phyloP scores from a whole-genome alignment of 2,113 vertebrate genomes.

The Etheostoma spectabile region DNA sequence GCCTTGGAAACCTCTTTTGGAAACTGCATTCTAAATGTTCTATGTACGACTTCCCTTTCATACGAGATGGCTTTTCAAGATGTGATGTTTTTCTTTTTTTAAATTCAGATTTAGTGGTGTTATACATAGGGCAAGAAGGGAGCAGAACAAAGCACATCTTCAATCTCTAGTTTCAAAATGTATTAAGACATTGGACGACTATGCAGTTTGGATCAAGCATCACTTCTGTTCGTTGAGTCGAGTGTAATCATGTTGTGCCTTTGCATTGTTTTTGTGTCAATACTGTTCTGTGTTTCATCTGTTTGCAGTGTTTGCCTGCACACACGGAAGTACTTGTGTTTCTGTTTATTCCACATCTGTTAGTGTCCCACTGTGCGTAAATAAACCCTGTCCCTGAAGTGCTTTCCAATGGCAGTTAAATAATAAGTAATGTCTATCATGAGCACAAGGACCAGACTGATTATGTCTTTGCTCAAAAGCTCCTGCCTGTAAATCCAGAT shows the following conservation, averaged over 20 bases:
- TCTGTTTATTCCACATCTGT: constrained; percentile 67
- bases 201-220: constrained; percentile 16
- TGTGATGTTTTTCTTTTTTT: constrained; percentile 51
- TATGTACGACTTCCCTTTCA: constrained; percentile 68
- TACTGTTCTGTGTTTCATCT: constrained; percentile 15
- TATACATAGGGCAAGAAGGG: constrained; percentile 37
- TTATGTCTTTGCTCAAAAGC: constrained; percentile 30
- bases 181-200: neutral
- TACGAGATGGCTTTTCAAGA: constrained; percentile 79
- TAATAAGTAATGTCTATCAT: constrained; percentile 35
- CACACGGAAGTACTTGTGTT: constrained; percentile 47
- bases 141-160: constrained; percentile 27
- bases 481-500: constrained; percentile 34
- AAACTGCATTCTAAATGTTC: constrained; percentile 69
- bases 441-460: constrained; percentile 32
- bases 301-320: constrained; percentile 8
- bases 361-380: constrained; percentile 28
- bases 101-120: constrained; percentile 57
- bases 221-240: constrained; percentile 10
- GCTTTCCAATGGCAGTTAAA: constrained; percentile 42
- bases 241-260: neutral
- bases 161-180: constrained; percentile 14
- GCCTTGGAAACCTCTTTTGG: constrained; percentile 57
- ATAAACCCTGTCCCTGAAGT: constrained; percentile 40
- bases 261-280: constrained; percentile 1